These are phyloP conservation scores for Craniophora ligustri DNA, from an alignment of 2,888 invertebrate genomes.

Conservation along the genomic window DNA sequence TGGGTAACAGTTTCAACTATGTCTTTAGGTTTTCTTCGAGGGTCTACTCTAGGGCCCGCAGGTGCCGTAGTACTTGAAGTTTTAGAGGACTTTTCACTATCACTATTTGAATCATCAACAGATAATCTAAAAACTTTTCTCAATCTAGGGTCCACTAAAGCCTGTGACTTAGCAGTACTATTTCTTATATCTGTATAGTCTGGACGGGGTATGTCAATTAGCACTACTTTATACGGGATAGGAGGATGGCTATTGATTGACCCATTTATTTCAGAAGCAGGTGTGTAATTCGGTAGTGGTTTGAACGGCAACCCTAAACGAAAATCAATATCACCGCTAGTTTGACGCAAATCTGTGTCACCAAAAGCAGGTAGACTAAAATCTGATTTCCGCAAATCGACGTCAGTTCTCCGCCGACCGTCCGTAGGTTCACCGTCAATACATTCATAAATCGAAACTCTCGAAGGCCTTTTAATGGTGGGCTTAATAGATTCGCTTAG, in stretches of 20 bases:
- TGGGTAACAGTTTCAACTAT: slow-evolving; percentile 60
- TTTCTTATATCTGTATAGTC: slow-evolving; percentile 93
- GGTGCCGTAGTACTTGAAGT: slow-evolving; percentile 53
- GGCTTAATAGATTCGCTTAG: slow-evolving; percentile 63
- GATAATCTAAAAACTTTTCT: slow-evolving; percentile 92
- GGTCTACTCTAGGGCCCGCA: slow-evolving; percentile 81
- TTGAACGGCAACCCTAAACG: slow-evolving; percentile 93
- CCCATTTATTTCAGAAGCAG: slow-evolving; percentile 96
- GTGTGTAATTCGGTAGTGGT: slow-evolving; percentile 93
- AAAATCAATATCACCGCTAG: slow-evolving; percentile 92
- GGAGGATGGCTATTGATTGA: slow-evolving; percentile 93
- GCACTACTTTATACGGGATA: slow-evolving; percentile 90
- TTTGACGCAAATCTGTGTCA: slow-evolving; percentile 90
- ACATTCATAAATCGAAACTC: slow-evolving; percentile 89
- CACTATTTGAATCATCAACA: slow-evolving; percentile 90
- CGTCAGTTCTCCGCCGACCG: slow-evolving; percentile 82
- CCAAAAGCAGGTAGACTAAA: slow-evolving; percentile 88
- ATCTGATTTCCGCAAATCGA: slow-evolving; percentile 86
- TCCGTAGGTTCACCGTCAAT: slow-evolving; percentile 87
- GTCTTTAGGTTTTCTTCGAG: slow-evolving; percentile 83
- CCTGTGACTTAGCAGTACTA: slow-evolving; percentile 91
- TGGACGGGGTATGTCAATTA: slow-evolving; percentile 91
- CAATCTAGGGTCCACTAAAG: slow-evolving; percentile 92
- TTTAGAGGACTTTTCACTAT: slow-evolving; percentile 85
- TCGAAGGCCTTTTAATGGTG: slow-evolving; percentile 69